Base-by-base conservation (phyloP, 2,113 vertebrate species). In the Tragelaphus buxtoni region DNA sequence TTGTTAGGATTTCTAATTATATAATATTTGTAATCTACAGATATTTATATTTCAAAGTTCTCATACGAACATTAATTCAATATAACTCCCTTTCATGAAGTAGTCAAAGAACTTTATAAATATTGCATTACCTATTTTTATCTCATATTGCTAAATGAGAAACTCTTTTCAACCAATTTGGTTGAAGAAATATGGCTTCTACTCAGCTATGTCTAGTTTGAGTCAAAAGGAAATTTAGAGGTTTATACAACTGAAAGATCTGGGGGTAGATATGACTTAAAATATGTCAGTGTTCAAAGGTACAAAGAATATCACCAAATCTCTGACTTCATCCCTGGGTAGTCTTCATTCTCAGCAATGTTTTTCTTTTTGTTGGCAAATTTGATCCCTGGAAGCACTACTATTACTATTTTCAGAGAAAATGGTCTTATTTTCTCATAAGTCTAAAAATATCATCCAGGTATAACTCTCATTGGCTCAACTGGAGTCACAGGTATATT, bases 71-170 rank as follows among this genome's bases (percentile, higher is more conserved):
- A 69, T 55, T 53, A 82, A 80, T 97, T 94, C 79, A 95, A 32
- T 63, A 53, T 49, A 56, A 76, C 4, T 56, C 4, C 84, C 30
- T 49, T 82, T 72, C 18, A 69, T 76, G 7, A 80, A 58, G 53
- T 53, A 90, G 49, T 89, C 56, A 55, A 93, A 91, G 20, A 55
- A 11, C 13, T 93, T 85, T 87, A 58, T 80, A 65, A 95, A 74
- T 96, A 96, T 89, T 91, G 89, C 76, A 77, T 74, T 91, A 49
- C 22, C 49, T 55, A 53, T 79, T 91, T 93, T 91, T 65, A 86
- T 93, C 16, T 94, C n/a, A 91, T 79, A 61, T 91, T 94, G n/a
- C 35, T 91, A 63, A 83, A 88, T 26, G 26, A 85, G 65, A 91
- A 79, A 89, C 8, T 63, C 42, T 83, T n/a, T 45, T 61, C 13